Percentiles rank a stretch among this genome's conserved stretches.
Evolutionary conservation across 2,797 vertebrate species (phyloP).

Genomic region (Apogon talboti): DNA sequence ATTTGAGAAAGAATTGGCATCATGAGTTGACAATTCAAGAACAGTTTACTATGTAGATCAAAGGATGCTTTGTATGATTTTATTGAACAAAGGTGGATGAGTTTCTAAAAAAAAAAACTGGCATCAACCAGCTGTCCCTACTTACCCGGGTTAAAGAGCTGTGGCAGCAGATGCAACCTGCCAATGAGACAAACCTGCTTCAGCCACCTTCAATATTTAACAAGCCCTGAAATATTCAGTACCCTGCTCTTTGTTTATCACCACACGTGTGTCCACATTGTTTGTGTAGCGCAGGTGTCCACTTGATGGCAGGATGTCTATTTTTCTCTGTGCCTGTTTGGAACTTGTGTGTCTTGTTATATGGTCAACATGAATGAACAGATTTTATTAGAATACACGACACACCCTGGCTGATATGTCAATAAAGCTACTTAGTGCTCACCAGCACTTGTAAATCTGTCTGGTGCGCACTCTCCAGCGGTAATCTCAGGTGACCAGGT

Average conservation of each 20-base stretch:
- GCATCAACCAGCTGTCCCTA: constrained; percentile 40
- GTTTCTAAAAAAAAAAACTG: constrained; percentile 11
- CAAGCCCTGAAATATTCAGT: constrained; percentile 81
- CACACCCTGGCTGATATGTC: constrained; percentile 28
- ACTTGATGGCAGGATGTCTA: neutral
- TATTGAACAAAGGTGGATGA: constrained; percentile 40
- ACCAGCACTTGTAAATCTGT: constrained; percentile 78
- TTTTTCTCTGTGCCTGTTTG: neutral
- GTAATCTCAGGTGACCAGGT: constrained; percentile 88
- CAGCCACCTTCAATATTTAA: constrained; percentile 81
- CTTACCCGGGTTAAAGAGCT: constrained; percentile 29
- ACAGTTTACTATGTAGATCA: neutral
- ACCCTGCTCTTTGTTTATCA: constrained; percentile 52
- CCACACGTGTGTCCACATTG: constrained; percentile 18
- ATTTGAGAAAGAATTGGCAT: neutral
- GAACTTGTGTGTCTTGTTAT: neutral
- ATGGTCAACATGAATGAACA: constrained; percentile 20
- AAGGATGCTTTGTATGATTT: constrained; percentile 14
- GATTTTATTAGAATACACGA: constrained; percentile 35
- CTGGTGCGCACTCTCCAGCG: constrained; percentile 58
- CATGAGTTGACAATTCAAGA: neutral
- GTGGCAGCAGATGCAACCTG: constrained; percentile 61
- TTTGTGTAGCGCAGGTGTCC: constrained; percentile 21
- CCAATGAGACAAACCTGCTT: constrained; percentile 30
- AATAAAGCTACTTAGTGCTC: constrained; percentile 59